Percentiles rank a stretch among this genome's conserved stretches.
These are phyloP conservation scores for Cyclina sinensis DNA, from an alignment of 1,140 invertebrate genomes.

Conservation along the genomic window DNA sequence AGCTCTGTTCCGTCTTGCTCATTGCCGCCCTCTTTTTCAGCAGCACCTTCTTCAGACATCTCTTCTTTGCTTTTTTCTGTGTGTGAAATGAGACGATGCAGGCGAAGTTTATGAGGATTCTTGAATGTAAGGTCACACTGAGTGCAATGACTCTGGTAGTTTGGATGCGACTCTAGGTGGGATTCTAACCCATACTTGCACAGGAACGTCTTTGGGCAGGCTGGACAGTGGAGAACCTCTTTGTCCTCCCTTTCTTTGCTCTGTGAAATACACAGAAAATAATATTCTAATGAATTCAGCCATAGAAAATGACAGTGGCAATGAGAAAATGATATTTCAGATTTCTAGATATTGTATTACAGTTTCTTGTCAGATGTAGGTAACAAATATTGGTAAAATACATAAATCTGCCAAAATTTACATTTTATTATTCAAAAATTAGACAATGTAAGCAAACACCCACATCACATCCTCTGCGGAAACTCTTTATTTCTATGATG, in stretches of 20 bases:
- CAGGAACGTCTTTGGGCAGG: conserved; percentile 89
- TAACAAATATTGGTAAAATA: no score
- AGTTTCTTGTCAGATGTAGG: no score
- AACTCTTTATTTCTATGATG: no score
- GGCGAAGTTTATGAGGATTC: conserved; percentile 90
- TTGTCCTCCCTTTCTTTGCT: conserved; percentile 68
- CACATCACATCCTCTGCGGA: no score
- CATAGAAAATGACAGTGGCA: no score
- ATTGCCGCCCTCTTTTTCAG: conserved; percentile 21
- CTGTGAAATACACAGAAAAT: conserved; percentile 2
- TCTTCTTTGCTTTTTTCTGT: conserved; percentile 73
- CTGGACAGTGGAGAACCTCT: conserved; percentile 79
- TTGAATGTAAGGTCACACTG: conserved; percentile 91
- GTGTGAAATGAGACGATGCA: conserved; percentile 90
- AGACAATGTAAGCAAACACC: no score
- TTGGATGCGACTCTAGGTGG: conserved; percentile 91
- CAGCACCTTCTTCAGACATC: conserved; percentile 24
- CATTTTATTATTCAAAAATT: no score
- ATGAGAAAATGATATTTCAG: no score
- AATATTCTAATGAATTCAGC: background rate
- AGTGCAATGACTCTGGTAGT: conserved; percentile 90
- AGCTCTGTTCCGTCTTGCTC: conserved; percentile 51
- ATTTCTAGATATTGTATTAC: no score
- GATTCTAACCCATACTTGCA: conserved; percentile 89
- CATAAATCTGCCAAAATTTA: no score